A percentile compares a stretch with the other conserved stretches of the same genome.
phyloP scores from a whole-genome alignment of 2,797 vertebrate species.

The Cyprinella venusta region DNA sequence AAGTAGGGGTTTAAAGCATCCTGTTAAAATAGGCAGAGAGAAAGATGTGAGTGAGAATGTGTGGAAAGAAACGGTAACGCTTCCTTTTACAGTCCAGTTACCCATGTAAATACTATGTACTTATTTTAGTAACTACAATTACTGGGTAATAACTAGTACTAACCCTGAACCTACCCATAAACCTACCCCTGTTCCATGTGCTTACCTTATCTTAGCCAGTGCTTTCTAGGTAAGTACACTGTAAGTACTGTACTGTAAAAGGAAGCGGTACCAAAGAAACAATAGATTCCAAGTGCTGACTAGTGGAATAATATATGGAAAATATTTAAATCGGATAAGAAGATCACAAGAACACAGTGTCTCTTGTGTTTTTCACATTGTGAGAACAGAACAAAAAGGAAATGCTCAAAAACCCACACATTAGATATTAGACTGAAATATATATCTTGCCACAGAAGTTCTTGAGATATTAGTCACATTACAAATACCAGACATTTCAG shows the following conservation, averaged over 20 bases:
- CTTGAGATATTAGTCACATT: not conserved
- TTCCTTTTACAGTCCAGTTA: too few relatives aligned
- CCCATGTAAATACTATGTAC: too few relatives aligned
- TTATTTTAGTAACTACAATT: too few relatives aligned
- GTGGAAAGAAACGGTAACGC: not conserved
- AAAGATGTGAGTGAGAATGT: slow-evolving; percentile 2
- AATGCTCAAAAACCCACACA: not conserved
- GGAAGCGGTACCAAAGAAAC: too few relatives aligned
- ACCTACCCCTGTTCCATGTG: too few relatives aligned
- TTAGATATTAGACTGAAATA: not conserved
- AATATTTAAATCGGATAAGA: not conserved
- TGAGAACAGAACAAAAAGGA: slow-evolving; percentile 3
- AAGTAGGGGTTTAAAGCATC: not conserved
- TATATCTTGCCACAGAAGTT: not conserved
- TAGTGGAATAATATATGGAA: not conserved
- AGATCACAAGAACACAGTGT: not conserved
- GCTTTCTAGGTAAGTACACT: too few relatives aligned
- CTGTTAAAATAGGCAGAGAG: not conserved
- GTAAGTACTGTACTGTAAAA: too few relatives aligned
- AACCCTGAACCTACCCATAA: too few relatives aligned
- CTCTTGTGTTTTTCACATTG: slow-evolving; percentile 4
- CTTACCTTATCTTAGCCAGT: too few relatives aligned
- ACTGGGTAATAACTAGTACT: too few relatives aligned
- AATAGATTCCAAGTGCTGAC: not conserved
- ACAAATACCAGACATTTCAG: not conserved